Evolutionary conservation across 2,113 vertebrate genomes (phyloP).

Genomic region (Drymodes brunneopygia): DNA sequence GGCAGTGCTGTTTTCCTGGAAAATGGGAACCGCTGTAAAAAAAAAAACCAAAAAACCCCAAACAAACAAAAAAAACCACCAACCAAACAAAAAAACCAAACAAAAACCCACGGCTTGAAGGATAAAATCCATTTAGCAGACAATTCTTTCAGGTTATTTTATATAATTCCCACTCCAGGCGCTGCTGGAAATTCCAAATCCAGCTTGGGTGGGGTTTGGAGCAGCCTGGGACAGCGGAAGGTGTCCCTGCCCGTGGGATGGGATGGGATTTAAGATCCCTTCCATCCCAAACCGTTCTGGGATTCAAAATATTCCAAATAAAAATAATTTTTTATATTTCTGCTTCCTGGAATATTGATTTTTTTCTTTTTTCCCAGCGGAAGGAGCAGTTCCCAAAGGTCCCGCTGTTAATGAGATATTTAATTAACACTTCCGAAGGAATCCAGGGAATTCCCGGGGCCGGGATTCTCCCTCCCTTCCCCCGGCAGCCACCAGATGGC

Average conservation of each 20-base stretch:
- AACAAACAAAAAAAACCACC: too few species aligned
- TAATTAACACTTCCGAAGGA: fast-evolving
- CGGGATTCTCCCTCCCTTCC: not conserved
- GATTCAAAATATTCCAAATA: not conserved
- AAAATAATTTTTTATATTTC: not conserved
- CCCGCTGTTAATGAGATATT: not conserved
- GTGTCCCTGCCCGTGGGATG: not conserved
- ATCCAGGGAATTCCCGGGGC: not conserved
- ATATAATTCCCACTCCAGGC: too few species aligned
- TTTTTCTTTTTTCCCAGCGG: too few species aligned
- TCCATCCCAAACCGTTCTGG: not conserved
- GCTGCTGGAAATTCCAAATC: not conserved
- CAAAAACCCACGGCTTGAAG: too few species aligned
- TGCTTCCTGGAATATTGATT: not conserved
- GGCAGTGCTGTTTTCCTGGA: not conserved
- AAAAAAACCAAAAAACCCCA: too few species aligned
- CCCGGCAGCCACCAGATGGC: conserved; percentile 71
- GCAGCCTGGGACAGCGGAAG: fast-evolving
- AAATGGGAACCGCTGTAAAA: not conserved
- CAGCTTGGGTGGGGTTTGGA: not conserved
- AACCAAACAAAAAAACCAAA: too few species aligned
- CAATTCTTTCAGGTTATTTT: not conserved
- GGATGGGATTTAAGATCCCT: not conserved
- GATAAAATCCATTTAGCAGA: not conserved
- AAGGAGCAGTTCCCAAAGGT: not conserved